Percentiles rank a stretch among this genome's conserved stretches.
These are phyloP conservation scores for Hyalella azteca DNA, from an alignment of 2,888 invertebrate genomes.

Conservation along the genomic window DNA sequence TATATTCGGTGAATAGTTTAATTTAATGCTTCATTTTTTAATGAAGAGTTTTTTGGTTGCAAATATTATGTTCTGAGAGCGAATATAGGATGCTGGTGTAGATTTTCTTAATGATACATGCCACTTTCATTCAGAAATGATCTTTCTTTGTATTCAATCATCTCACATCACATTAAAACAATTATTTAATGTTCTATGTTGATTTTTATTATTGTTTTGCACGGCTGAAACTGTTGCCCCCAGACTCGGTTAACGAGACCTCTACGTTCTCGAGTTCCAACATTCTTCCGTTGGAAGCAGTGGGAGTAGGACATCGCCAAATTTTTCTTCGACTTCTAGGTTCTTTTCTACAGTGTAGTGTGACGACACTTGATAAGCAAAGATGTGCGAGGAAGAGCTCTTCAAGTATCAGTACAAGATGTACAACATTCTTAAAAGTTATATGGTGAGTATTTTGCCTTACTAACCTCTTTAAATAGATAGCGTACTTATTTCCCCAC, in stretches of 20 bases:
- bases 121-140: too few species aligned
- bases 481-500: not conserved
- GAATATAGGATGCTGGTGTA: too few species aligned
- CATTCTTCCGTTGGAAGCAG: conserved; percentile 6
- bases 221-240: too few species aligned
- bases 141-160: too few species aligned
- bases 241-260: not conserved
- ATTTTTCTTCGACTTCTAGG: not conserved
- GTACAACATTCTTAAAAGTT: not conserved
- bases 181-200: too few species aligned
- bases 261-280: conserved; percentile 7
- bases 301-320: not conserved
- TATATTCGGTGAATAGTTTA: too few species aligned
- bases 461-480: not conserved
- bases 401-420: conserved; percentile 26
- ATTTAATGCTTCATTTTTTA: too few species aligned
- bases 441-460: not conserved
- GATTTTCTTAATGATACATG: too few species aligned
- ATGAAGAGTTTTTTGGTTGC: too few species aligned
- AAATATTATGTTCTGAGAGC: too few species aligned
- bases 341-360: not conserved
- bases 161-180: too few species aligned
- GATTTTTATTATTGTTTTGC: too few species aligned
- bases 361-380: not conserved
- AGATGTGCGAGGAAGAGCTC: conserved; percentile 19